Evolutionary conservation across 2,113 vertebrate genomes (phyloP).

Genomic region (Catharus fuscescens): DNA sequence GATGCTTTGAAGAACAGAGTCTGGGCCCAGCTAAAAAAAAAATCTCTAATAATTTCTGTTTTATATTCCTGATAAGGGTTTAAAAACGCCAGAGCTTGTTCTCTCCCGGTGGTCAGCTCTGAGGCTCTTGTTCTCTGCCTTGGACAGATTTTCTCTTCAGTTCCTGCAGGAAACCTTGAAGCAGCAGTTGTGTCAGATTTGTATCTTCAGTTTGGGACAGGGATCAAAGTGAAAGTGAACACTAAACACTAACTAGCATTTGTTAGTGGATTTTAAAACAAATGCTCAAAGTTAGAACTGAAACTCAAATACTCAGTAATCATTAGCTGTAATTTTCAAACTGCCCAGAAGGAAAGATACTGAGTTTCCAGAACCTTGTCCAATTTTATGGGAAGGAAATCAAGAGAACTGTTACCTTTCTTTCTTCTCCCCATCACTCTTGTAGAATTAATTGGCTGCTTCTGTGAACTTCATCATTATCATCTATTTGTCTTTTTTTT

Average conservation of each 20-base stretch:
- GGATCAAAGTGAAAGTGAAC: background rate
- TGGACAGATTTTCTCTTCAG: background rate
- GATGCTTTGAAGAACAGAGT: constrained; percentile 9
- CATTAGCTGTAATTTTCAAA: background rate
- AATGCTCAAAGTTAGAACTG: background rate
- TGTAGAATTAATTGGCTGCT: background rate
- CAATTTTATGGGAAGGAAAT: background rate
- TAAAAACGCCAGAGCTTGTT: background rate
- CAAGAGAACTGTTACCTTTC: background rate
- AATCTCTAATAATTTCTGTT: constrained; percentile 34
- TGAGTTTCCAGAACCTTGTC: background rate
- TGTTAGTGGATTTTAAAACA: background rate
- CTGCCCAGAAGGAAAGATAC: background rate
- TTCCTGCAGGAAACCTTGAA: background rate
- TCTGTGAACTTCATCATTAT: background rate
- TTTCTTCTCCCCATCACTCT: background rate
- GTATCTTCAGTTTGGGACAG: background rate
- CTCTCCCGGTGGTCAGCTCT: background rate
- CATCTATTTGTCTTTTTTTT: background rate
- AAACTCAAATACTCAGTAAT: background rate
- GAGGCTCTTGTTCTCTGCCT: background rate
- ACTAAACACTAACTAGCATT: background rate
- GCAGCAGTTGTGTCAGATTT: background rate
- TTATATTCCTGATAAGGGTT: constrained; percentile 26
- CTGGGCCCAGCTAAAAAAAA: constrained; percentile 8